Evolutionary conservation across 2,888 invertebrate species (phyloP).

Genomic region (Eremobia ochroleuca): DNA sequence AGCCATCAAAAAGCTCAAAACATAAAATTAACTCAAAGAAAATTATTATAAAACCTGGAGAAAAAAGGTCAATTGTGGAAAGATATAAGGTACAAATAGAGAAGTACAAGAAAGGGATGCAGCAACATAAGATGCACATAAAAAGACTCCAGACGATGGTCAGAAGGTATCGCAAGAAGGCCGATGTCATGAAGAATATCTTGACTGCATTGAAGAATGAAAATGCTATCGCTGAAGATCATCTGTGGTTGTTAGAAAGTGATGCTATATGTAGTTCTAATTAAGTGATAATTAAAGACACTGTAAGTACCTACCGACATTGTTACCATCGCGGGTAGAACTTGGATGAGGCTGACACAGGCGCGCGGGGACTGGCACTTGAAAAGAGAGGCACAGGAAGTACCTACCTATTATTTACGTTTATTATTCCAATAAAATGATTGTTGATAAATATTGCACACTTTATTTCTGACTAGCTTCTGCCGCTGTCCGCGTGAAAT

Average conservation of each 20-base stretch:
- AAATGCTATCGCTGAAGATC: conserved; percentile 41
- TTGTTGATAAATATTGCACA: not conserved
- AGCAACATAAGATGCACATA: conserved; percentile 35
- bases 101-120: conserved; percentile 38
- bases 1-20: conserved; percentile 18
- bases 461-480: not conserved
- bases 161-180: conserved; percentile 38
- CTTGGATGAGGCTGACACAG: too few species aligned
- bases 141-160: conserved; percentile 39
- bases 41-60: conserved; percentile 13
- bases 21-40: conserved; percentile 8
- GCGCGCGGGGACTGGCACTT: too few species aligned
- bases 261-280: conserved; percentile 14
- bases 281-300: not conserved
- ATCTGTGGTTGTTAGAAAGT: conserved; percentile 50
- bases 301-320: too few species aligned
- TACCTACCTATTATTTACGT: not conserved
- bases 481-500: too few species aligned
- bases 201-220: conserved; percentile 47
- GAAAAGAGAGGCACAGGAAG: too few species aligned
- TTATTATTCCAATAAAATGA: not conserved
- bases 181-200: conserved; percentile 24
- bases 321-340: too few species aligned
- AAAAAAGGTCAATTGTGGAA: conserved; percentile 20
- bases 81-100: conserved; percentile 33